A percentile compares a stretch with the other conserved stretches of the same genome.
Conservation (phyloP, 2,113 vertebrate genomes). For the Camelus bactrianus region DNA sequence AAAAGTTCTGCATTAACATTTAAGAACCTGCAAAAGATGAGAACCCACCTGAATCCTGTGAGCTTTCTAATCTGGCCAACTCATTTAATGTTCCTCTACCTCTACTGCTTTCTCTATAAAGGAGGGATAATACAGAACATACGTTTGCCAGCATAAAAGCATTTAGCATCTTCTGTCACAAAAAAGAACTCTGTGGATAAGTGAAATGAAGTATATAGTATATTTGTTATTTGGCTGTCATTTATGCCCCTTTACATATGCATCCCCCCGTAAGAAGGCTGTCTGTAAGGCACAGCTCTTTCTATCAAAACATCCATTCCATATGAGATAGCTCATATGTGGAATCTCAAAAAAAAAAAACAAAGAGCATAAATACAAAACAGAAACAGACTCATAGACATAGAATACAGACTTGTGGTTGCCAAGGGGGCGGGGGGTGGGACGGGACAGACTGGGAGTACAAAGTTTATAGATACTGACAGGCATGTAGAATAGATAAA, state of each 20-base stretch:
- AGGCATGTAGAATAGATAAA: no score
- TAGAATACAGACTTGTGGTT: no score
- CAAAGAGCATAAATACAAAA: no score
- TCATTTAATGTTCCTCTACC: not conserved
- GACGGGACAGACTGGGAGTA: no score
- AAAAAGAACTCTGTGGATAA: not conserved
- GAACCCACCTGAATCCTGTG: not conserved
- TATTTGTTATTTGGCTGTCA: not conserved
- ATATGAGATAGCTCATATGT: no score
- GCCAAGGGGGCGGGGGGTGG: no score
- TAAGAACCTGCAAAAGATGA: not conserved
- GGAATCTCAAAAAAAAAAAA: no score
- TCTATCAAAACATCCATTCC: not conserved
- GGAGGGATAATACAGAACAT: not conserved
- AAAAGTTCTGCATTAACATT: not conserved
- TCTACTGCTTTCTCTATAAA: not conserved
- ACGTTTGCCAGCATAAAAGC: not conserved
- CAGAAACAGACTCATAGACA: no score
- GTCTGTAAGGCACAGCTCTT: not conserved
- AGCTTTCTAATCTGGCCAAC: not conserved
- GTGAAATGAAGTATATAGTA: not conserved
- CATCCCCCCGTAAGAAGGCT: not conserved
- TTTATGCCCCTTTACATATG: not conserved
- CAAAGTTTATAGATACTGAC: no score
- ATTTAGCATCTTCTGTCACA: not conserved